These are phyloP conservation scores for Theodoxus fluviatilis DNA, from an alignment of 2,888 invertebrate genomes.

Conservation along the genomic window DNA sequence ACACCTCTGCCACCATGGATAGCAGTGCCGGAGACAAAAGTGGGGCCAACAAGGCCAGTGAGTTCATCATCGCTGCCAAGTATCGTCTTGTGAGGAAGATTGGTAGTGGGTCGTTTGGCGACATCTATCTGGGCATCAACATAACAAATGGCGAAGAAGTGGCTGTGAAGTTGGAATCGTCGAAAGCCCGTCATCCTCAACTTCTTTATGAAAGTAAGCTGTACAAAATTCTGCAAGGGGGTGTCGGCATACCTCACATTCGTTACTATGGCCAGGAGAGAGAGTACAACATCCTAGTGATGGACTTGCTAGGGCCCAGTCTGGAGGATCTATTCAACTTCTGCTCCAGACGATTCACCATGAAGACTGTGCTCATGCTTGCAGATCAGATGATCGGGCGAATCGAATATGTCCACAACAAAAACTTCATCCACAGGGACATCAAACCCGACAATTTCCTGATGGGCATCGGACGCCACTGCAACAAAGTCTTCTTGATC, in stretches of 20 bases:
- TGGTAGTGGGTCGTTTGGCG: slow-evolving; percentile 66
- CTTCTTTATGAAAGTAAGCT: slow-evolving; percentile 70
- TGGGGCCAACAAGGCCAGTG: slow-evolving; percentile 33
- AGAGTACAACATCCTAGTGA: slow-evolving; percentile 97
- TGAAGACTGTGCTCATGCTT: slow-evolving; percentile 99
- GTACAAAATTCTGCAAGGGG: slow-evolving; percentile 69
- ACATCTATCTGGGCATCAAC: slow-evolving; percentile 66
- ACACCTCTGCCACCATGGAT: too few relatives aligned
- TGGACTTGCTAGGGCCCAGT: slow-evolving; percentile 86
- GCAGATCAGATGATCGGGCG: slow-evolving; percentile 84
- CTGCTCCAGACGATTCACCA: slow-evolving; percentile 97
- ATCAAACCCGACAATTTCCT: slow-evolving; percentile 70
- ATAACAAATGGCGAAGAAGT: slow-evolving; percentile 67
- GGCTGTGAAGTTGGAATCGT: slow-evolving; percentile 69
- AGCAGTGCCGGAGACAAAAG: too few relatives aligned
- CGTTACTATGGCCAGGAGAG: slow-evolving; percentile 78
- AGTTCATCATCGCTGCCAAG: slow-evolving; percentile 63
- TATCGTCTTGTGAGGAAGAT: slow-evolving; percentile 65
- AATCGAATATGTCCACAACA: slow-evolving; percentile 97
- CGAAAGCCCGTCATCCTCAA: slow-evolving; percentile 69
- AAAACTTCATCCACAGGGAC: slow-evolving; percentile 95
- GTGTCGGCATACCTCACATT: slow-evolving; percentile 64
- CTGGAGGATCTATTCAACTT: slow-evolving; percentile 86
- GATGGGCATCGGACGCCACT: slow-evolving; percentile 68
- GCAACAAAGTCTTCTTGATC: slow-evolving; percentile 83